phyloP scores from a whole-genome alignment of 2,797 vertebrate genomes.

The Mormyrops attenuatus region DNA sequence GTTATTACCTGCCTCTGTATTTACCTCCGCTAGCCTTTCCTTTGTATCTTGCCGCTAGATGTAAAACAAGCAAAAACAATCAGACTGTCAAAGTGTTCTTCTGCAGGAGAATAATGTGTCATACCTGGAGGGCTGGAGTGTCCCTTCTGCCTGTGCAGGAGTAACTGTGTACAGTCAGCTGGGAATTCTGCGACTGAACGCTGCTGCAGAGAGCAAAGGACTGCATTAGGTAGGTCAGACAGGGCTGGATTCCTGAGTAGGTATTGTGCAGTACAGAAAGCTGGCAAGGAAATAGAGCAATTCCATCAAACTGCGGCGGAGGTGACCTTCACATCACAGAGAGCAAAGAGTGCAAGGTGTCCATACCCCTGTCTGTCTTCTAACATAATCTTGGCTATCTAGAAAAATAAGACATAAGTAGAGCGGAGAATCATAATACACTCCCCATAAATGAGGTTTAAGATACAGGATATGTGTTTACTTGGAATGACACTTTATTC shows the following conservation, averaged over 20 bases:
- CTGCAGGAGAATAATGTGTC: neutral
- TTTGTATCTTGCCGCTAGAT: neutral
- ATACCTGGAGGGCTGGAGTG: constrained; percentile 27
- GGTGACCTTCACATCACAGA: neutral
- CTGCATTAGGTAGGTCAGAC: neutral
- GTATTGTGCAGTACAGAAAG: neutral
- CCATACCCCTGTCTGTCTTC: constrained; percentile 1
- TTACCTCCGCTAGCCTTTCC: neutral
- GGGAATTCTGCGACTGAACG: constrained; percentile 12
- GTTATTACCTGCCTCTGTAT: neutral
- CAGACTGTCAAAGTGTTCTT: neutral
- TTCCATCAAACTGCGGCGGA: neutral
- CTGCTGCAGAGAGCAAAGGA: neutral
- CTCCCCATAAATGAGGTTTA: neutral
- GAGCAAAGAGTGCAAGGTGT: neutral
- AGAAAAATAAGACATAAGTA: neutral
- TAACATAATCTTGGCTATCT: neutral
- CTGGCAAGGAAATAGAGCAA: neutral
- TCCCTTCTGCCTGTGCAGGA: neutral
- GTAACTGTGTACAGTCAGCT: neutral
- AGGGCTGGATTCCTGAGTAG: neutral
- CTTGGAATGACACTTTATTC: neutral
- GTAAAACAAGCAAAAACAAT: neutral
- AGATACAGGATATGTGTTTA: neutral
- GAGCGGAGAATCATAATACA: neutral